phyloP scores from a whole-genome alignment of 1,140 invertebrate species.

The Heliconius eleuchia region DNA sequence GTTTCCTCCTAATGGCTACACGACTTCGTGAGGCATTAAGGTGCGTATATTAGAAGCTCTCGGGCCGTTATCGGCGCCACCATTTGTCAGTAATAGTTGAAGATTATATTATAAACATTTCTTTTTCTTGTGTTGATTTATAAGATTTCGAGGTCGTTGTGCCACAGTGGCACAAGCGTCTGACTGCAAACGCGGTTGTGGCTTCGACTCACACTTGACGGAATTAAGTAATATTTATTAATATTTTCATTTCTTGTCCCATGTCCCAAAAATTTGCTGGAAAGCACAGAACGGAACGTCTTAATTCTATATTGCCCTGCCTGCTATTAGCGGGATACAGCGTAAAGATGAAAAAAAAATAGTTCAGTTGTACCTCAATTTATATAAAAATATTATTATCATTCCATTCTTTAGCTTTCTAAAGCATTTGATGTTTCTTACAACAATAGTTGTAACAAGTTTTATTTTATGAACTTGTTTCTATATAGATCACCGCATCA shows the following conservation, averaged over 20 bases:
- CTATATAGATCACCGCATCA: conserved; percentile 28
- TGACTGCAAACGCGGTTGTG: too few relatives aligned
- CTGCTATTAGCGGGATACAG: too few relatives aligned
- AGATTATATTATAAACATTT: conserved; percentile 47
- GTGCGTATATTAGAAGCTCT: conserved; percentile 58
- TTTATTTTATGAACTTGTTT: conserved; percentile 20
- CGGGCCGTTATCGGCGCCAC: conserved; percentile 52
- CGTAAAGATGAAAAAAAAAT: too few relatives aligned
- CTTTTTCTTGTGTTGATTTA: conserved; percentile 9
- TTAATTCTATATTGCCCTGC: too few relatives aligned
- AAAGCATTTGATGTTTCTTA: conserved; percentile 1
- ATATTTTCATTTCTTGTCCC: too few relatives aligned
- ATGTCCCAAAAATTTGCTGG: too few relatives aligned
- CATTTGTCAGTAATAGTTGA: conserved; percentile 59
- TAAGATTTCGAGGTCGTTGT: not conserved
- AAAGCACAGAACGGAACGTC: too few relatives aligned
- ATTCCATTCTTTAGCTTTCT: not conserved
- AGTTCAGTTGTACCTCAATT: not conserved
- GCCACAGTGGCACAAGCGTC: too few relatives aligned
- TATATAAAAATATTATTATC: not conserved
- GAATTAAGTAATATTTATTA: too few relatives aligned
- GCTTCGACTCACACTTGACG: too few relatives aligned
- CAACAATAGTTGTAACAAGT: not conserved
- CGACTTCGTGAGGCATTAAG: conserved; percentile 1
- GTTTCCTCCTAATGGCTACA: not conserved